A percentile compares a stretch with the other conserved stretches of the same genome.
Evolutionary conservation across 2,113 vertebrate genomes (phyloP).

Genomic region (Peromyscus californicus): DNA sequence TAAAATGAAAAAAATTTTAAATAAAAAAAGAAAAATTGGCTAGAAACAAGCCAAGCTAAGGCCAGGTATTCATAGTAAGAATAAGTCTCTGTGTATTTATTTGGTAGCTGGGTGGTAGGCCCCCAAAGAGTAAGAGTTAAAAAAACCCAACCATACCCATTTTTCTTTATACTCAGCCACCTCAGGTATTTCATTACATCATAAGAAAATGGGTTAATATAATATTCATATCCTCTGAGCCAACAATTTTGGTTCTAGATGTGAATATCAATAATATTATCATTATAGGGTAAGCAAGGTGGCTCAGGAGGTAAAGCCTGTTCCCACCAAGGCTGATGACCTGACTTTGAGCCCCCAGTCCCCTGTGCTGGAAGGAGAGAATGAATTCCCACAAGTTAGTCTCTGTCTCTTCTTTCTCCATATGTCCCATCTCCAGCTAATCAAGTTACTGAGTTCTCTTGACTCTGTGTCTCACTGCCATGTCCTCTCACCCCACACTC

Average conservation of each 20-base stretch:
- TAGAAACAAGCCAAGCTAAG: no score
- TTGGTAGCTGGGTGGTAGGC: no score
- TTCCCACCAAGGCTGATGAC: not conserved
- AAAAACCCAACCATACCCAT: no score
- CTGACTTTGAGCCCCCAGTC: not conserved
- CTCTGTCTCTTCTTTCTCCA: not conserved
- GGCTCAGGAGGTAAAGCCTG: not conserved
- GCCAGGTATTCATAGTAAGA: no score
- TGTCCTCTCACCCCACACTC: not conserved
- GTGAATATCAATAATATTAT: not conserved
- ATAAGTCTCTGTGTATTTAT: no score
- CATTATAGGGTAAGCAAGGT: not conserved
- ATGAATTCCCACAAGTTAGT: not conserved
- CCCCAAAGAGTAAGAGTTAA: no score
- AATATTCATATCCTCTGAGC: not conserved
- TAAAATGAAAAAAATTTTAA: no score
- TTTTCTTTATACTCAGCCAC: not conserved
- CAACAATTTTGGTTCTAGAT: not conserved
- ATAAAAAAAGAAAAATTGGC: no score
- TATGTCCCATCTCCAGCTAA: not conserved
- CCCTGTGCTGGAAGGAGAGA: not conserved
- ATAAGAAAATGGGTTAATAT: not conserved
- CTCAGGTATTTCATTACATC: not conserved
- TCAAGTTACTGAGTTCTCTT: not conserved
- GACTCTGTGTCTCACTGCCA: not conserved